phyloP scores from a whole-genome alignment of 2,797 vertebrate genomes.

The Muraenolepis orangiensis region DNA sequence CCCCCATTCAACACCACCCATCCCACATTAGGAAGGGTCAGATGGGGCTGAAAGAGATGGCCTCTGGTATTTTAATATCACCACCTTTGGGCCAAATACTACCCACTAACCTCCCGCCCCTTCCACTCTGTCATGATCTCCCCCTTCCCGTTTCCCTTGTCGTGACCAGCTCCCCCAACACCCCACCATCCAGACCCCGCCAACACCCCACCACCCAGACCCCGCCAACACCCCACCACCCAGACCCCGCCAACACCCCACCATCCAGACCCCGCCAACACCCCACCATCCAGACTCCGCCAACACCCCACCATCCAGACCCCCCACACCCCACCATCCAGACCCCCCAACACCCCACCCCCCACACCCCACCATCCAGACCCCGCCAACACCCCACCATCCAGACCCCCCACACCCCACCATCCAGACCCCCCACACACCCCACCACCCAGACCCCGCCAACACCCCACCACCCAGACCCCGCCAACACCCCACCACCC shows the following conservation, averaged over 20 bases:
- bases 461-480: slow-evolving; percentile 8
- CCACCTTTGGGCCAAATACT: slow-evolving; percentile 21
- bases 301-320: slow-evolving; percentile 13
- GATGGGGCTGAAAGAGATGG: slow-evolving; percentile 20
- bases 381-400: slow-evolving; percentile 3
- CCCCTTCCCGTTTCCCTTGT: slow-evolving; percentile 2
- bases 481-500: slow-evolving; percentile 8
- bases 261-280: not conserved
- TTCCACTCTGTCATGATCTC: slow-evolving; percentile 19
- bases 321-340: slow-evolving; percentile 13
- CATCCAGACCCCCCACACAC: not conserved
- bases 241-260: not conserved
- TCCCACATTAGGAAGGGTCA: not conserved
- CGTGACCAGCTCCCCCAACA: slow-evolving; percentile 4
- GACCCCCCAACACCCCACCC: slow-evolving; percentile 2
- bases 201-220: slow-evolving; percentile 13
- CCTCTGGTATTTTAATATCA: slow-evolving; percentile 26
- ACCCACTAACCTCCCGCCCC: slow-evolving; percentile 24
- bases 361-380: no score
- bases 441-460: slow-evolving; percentile 7
- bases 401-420: slow-evolving; percentile 7
- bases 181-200: slow-evolving; percentile 6
- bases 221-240: slow-evolving; percentile 3
- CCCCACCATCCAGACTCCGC: slow-evolving; percentile 8
- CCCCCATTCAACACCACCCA: not conserved